Percentiles rank a stretch among this genome's conserved stretches.
Conservation (phyloP, 30 jellyfish, hydroid and myxozoan genomes). For the Clytia hemisphaerica region DNA sequence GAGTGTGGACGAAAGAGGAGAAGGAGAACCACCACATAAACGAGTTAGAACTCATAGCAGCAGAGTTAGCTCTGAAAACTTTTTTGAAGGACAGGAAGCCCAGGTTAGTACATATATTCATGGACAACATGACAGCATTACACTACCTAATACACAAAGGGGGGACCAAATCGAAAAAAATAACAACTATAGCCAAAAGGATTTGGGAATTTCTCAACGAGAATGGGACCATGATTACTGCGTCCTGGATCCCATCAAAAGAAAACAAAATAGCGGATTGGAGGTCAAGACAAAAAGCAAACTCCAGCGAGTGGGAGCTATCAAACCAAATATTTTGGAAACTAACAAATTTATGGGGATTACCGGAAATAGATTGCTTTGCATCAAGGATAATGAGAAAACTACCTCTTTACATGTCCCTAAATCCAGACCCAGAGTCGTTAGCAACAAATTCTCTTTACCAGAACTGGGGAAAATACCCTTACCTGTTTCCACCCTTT, state of each 20-base stretch:
- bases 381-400: conserved; percentile 20
- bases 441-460: conserved; percentile 14
- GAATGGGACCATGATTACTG: conserved; percentile 30
- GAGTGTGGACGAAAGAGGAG: not conserved
- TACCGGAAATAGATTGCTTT: conserved; percentile 25
- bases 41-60: conserved; percentile 27
- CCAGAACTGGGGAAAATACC: conserved; percentile 23
- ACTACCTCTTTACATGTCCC: conserved; percentile 13
- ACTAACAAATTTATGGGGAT: not conserved
- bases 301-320: conserved; percentile 45
- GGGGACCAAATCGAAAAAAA: conserved; percentile 14
- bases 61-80: conserved; percentile 28
- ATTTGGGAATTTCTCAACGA: conserved; percentile 10
- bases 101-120: not conserved
- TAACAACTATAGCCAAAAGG: not conserved
- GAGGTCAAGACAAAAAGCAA: conserved; percentile 1
- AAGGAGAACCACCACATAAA: too few relatives aligned
- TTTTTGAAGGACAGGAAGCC: conserved; percentile 2
- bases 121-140: conserved; percentile 28
- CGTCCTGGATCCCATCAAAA: conserved; percentile 11
- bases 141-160: conserved; percentile 11
- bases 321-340: not conserved
- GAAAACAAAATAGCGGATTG: conserved; percentile 13
- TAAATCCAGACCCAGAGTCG: conserved; percentile 9
- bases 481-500: conserved; percentile 19